A percentile compares a stretch with the other conserved stretches of the same genome.
These are phyloP conservation scores for Copsychus sechellarum DNA, from an alignment of 2,113 vertebrate genomes.

Conservation along the genomic window DNA sequence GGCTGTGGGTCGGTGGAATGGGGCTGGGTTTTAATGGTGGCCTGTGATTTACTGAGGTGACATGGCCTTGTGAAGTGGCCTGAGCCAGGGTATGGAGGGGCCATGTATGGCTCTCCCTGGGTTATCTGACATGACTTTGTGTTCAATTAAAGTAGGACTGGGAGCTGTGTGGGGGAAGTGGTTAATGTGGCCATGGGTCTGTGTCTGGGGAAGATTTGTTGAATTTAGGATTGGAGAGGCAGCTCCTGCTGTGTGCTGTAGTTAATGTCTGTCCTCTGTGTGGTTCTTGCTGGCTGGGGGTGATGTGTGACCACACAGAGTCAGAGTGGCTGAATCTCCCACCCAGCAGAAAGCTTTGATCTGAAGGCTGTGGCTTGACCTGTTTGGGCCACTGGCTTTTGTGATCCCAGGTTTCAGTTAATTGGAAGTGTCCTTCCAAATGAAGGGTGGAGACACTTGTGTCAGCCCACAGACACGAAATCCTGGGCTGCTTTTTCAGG, in stretches of 20 bases:
- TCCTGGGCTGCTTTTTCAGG: neutral
- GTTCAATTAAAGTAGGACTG: neutral
- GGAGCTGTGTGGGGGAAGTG: neutral
- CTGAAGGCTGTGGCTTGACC: neutral
- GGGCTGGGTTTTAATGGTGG: neutral
- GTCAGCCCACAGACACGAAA: neutral
- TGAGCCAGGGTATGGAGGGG: neutral
- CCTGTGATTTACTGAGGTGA: neutral
- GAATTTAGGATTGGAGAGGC: neutral
- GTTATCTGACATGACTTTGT: neutral
- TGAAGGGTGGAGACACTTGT: neutral
- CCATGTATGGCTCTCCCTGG: fast-evolving
- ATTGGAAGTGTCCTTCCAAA: neutral
- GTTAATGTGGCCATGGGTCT: fast-evolving
- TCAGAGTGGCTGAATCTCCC: fast-evolving
- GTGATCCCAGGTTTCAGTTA: neutral
- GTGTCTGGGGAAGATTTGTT: neutral
- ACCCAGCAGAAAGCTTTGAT: neutral
- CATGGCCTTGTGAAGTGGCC: neutral
- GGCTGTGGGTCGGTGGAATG: neutral
- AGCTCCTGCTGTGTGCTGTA: neutral
- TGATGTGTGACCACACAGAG: neutral
- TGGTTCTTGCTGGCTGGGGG: neutral
- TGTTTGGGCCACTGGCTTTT: neutral
- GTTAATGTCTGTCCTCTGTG: neutral